Evolutionary conservation across 2,113 vertebrate species (phyloP).

Genomic region (Brachypodius melanocephalos): DNA sequence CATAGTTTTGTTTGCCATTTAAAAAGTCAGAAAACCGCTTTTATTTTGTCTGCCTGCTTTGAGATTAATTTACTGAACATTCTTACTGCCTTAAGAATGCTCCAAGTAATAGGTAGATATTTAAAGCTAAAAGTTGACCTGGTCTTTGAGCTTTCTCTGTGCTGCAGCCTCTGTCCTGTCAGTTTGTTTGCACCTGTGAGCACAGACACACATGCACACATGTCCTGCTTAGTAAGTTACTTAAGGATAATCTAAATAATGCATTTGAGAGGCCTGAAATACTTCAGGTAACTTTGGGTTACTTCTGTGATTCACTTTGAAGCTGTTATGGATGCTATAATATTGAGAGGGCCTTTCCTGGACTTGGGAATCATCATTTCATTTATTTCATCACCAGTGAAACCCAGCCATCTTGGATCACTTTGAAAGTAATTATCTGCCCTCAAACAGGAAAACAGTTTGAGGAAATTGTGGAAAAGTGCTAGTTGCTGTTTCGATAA

Average conservation of each 20-base stretch:
- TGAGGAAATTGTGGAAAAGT: not conserved
- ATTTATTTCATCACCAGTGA: not conserved
- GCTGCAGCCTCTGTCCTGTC: not conserved
- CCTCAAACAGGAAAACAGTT: not conserved
- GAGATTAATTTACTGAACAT: no score
- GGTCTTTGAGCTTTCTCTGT: not conserved
- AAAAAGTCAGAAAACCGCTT: not conserved
- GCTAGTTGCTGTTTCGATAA: not conserved
- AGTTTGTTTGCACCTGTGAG: not conserved
- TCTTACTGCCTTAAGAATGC: not conserved
- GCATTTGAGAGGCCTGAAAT: not conserved
- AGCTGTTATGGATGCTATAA: not conserved
- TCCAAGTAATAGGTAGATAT: not conserved
- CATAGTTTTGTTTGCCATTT: not conserved
- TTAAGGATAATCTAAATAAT: not conserved
- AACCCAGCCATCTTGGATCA: not conserved
- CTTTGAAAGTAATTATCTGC: not conserved
- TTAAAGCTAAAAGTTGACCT: not conserved
- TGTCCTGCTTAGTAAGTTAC: not conserved
- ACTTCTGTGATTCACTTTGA: not conserved
- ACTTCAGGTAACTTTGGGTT: not conserved
- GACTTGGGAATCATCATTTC: not conserved
- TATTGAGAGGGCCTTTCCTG: not conserved
- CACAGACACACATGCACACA: not conserved
- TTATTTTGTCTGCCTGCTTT: not conserved